Percentiles rank a stretch among this genome's conserved stretches.
Evolutionary conservation across 2,797 vertebrate genomes (phyloP).

Genomic region (Scyliorhinus canicula): DNA sequence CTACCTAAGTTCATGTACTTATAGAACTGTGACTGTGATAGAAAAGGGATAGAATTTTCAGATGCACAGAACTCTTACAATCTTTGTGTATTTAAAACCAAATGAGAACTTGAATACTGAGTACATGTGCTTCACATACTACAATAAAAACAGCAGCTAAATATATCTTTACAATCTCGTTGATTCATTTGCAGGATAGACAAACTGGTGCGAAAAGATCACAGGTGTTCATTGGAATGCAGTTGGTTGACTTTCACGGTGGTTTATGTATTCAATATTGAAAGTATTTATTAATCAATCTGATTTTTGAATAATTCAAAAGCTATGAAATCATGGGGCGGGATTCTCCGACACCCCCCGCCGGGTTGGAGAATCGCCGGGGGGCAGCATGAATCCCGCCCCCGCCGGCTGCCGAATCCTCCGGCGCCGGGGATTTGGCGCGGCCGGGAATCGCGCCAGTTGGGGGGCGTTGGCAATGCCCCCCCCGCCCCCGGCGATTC

Average conservation of each 20-base stretch:
- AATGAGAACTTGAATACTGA: background rate
- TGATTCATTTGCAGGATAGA: background rate
- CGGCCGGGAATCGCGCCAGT: no score
- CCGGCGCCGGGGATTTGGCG: no score
- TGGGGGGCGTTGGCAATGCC: no score
- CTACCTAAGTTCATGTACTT: background rate
- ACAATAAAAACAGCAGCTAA: constrained; percentile 22
- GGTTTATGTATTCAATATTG: background rate
- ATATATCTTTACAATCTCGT: background rate
- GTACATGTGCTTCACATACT: background rate
- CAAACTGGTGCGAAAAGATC: background rate
- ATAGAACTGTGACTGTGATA: background rate
- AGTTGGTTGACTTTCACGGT: background rate
- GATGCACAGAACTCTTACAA: constrained; percentile 8
- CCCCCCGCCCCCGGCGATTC: no score
- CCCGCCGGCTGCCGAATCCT: no score
- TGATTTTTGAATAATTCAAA: background rate
- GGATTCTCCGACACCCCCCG: no score
- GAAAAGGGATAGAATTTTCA: background rate
- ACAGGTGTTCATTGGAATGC: background rate
- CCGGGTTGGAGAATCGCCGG: no score
- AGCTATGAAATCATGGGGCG: background rate
- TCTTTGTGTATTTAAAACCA: background rate
- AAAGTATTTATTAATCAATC: background rate
- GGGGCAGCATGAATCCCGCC: no score